Base-by-base conservation (phyloP, 1,140 invertebrate species). In the Marisa cornuarietis region DNA sequence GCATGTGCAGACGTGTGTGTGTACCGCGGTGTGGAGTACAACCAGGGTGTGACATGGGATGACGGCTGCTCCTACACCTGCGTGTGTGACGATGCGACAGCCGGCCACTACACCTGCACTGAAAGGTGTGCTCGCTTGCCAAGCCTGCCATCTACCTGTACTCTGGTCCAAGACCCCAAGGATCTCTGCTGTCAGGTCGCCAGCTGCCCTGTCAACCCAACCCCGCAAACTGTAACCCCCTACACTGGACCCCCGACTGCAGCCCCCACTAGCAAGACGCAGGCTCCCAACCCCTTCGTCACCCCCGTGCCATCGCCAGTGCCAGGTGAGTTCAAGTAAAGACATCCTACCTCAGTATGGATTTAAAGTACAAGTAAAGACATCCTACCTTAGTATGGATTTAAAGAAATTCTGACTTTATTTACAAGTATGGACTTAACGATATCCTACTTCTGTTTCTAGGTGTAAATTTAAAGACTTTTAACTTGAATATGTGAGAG, bases 151-250 rank as follows among this genome's bases (percentile, higher is more conserved):
- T n/a, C 75, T 7, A 72, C 81, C 52, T 87, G 85, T 58, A 65
- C 71, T 22, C 18, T 86, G 82, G 58, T 84, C 22, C 76, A 74
- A 42, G 86, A 87, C 81, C 85, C 86, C 18, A 75, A 68, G 9
- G 84, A 86, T 31, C 72, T 63, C 22, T 86, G 85, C 63, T 87
- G 86, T 72, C 71, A 85, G 83, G 84, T 79, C 69, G 80, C 81
- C 26, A 49, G 26, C 54, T 87, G 86, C 79, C 78, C 83, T 68
- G 79, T 79, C 52, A 49, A 42, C 80, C 76, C 80, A 42, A 54
- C 74, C 22, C 10, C 63, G 9, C 62, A 79, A 0, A 83, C 82
- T 16, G 81, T 84, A 18, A 26, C 62, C 31, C 76, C 79, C 20
- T 61, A 54, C 49, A n/a, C 76, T 2, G 49, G n/a, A 26, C 63